These are phyloP conservation scores for Thera britannica DNA, from an alignment of 2,888 invertebrate species.

Conservation along the genomic window DNA sequence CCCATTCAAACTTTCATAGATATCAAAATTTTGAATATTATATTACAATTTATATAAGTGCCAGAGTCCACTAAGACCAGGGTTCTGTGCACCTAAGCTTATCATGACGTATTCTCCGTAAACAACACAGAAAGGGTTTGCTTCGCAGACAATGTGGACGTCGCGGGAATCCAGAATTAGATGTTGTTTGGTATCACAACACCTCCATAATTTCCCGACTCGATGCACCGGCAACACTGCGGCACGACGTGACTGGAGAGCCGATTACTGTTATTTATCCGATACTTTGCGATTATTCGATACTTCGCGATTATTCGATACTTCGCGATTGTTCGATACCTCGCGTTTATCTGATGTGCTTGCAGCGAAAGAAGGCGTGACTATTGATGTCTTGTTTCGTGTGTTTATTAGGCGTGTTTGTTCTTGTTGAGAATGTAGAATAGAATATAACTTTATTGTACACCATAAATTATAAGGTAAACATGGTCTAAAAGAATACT, in stretches of 20 bases:
- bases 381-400: conserved; percentile 39
- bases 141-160: conserved; percentile 7
- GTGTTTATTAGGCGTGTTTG: conserved; percentile 7
- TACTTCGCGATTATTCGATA: conserved; percentile 64
- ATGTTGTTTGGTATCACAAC: conserved; percentile 29
- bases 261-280: conserved; percentile 66
- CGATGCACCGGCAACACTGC: conserved; percentile 61
- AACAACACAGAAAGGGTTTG: neutral
- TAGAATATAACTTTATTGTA: no score
- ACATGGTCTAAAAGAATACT: no score
- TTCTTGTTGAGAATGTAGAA: neutral
- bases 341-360: conserved; percentile 60
- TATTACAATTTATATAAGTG: no score
- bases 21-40: no score
- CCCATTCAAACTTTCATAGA: no score
- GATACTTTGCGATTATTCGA: conserved; percentile 66
- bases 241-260: conserved; percentile 64
- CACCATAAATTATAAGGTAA: no score
- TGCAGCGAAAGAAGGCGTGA: conserved; percentile 46
- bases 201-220: conserved; percentile 38
- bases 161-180: conserved; percentile 14
- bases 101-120: neutral
- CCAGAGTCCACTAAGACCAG: neutral
- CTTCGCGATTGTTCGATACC: conserved; percentile 65
- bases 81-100: no score